Evolutionary conservation across 1,140 invertebrate species (phyloP), one percentile per base, ranked within the genome.

Genomic region (Drosophila persimilis): DNA sequence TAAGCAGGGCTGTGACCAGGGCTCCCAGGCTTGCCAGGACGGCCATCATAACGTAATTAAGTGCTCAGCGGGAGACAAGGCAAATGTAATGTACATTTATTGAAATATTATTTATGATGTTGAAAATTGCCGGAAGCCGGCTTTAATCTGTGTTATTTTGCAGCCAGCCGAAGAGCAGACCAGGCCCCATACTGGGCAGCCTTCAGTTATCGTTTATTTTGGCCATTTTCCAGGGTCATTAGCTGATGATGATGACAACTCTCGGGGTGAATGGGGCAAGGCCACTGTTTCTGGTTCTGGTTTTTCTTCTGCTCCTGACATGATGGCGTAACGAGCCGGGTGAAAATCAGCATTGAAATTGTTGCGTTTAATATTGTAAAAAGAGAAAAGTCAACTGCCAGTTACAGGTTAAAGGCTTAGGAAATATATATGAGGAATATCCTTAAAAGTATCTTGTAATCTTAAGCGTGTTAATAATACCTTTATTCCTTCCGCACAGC

Each of bases 81-180:
- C 13, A 58, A 72, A 47, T 55, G 47, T 56, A 64, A 73, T 39
- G 35, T 13, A 39, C 35, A 81, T 78, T 83, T 73, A 81, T 74
- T 65, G 48, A 78, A 81, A 70, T 70, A 61, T 83, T 61, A 81
- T 81, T 81, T 81, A 81, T 78, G 69, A 61, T 53, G 35, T 54
- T 58, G 74, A 51, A 73, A 73, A 83, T 73, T 58, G 52, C 59
- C 43, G 56, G 52, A 52, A 67, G 69, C 54, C 56, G 44, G n/a
- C 31, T 50, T 41, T 65, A 72, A 58, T 51, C 58, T 54, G 52
- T 54, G 35, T 60, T 59, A 51, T 56, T 62, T 59, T 50, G 43
- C 31, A 5, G 13, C 35, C 35, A 39, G 1, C 11, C 35, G 2
- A 51, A 3, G 29, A 20, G 29, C 24, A 47, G 45, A 17, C 63